Evolutionary conservation across 2,888 invertebrate genomes (phyloP).

Genomic region (Nasonovia ribisnigri): DNA sequence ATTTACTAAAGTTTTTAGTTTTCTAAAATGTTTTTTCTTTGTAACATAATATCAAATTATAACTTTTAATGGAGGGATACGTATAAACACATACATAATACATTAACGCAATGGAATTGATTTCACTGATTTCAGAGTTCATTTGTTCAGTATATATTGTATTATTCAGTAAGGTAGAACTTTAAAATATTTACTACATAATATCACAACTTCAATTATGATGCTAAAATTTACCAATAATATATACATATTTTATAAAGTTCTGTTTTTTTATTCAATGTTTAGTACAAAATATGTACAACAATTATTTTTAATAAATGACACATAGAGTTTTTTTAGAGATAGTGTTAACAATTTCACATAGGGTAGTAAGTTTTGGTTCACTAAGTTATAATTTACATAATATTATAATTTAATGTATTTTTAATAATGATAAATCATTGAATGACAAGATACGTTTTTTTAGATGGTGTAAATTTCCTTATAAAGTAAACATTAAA

Average conservation of each 20-base stretch:
- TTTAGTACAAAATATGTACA: background rate
- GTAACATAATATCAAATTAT: background rate
- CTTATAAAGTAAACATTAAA: background rate
- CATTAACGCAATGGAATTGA: no score
- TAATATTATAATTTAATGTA: background rate
- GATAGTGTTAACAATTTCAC: background rate
- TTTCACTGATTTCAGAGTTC: no score
- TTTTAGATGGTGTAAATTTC: background rate
- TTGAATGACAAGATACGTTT: background rate
- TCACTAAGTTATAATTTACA: background rate
- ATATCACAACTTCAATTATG: background rate
- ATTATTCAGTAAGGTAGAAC: background rate
- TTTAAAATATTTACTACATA: background rate
- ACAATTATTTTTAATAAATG: background rate
- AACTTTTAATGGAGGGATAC: background rate
- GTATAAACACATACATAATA: no score
- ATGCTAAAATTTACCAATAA: background rate
- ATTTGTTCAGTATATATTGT: no score
- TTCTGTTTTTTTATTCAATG: background rate
- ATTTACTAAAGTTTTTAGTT: background rate
- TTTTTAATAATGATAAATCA: background rate
- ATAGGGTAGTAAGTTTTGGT: background rate
- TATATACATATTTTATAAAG: no score
- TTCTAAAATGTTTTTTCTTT: background rate
- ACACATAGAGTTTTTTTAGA: background rate